Evolutionary conservation across 2,113 vertebrate genomes (phyloP).

Genomic region (Eulemur macaco): DNA sequence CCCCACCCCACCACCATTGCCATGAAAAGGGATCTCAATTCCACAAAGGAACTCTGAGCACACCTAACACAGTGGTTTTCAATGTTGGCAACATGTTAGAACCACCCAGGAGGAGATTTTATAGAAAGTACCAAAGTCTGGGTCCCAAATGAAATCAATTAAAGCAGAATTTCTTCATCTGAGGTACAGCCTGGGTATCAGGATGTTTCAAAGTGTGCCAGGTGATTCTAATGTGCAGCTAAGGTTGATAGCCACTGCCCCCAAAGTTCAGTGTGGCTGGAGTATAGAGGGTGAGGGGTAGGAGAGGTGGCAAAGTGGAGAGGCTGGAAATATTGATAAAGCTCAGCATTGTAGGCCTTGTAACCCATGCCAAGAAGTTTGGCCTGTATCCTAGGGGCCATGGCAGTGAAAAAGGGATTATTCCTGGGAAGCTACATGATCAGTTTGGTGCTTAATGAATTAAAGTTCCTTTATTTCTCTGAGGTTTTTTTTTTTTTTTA

Average conservation of each 20-base stretch:
- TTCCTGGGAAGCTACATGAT: background rate
- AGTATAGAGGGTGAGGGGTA: background rate
- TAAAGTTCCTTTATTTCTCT: slow-evolving; percentile 25
- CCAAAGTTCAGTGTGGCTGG: background rate
- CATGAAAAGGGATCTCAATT: background rate
- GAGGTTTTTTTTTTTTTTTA: background rate
- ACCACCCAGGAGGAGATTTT: background rate
- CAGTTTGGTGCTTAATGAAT: slow-evolving; percentile 8
- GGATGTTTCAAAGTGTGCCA: background rate
- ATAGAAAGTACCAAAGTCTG: background rate
- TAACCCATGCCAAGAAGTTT: background rate
- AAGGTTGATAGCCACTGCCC: background rate
- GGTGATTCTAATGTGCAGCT: background rate
- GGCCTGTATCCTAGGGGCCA: background rate
- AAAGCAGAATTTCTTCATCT: background rate
- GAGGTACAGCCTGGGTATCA: background rate
- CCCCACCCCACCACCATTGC: background rate
- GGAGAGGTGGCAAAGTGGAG: background rate
- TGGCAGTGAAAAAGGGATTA: background rate
- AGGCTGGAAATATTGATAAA: background rate
- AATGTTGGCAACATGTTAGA: background rate
- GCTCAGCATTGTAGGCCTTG: background rate
- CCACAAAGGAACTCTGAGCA: background rate
- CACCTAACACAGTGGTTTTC: background rate
- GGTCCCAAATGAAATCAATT: background rate